Conservation (phyloP, 2,113 vertebrate genomes). For the Alouatta palliata region DNA sequence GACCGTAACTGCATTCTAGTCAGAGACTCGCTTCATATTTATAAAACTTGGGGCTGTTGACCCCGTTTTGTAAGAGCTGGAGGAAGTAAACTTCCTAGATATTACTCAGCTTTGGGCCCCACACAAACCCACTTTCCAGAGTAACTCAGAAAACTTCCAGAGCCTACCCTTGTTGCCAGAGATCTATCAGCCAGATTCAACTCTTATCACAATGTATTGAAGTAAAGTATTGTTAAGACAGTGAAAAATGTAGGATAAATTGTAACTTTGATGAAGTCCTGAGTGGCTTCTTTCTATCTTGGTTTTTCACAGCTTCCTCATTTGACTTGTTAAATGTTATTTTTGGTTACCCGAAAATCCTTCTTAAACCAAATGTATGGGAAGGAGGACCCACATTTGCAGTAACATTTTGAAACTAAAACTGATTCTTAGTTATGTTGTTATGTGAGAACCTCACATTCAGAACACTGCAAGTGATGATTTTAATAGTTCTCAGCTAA, state of each 20-base stretch:
- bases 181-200: neutral
- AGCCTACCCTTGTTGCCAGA: neutral
- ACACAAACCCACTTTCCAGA: neutral
- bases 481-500: neutral
- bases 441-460: neutral
- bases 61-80: neutral
- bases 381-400: neutral
- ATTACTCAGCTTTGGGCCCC: neutral
- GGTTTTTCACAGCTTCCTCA: neutral
- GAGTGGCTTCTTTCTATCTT: neutral
- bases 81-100: neutral
- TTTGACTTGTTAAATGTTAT: conserved; percentile 21
- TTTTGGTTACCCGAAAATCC: neutral
- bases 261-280: conserved; percentile 15
- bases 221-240: conserved; percentile 14
- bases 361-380: neutral
- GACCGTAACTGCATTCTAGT: neutral
- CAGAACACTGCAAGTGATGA: neutral
- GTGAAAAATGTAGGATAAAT: neutral
- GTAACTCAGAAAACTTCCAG: neutral
- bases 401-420: conserved; percentile 23
- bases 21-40: neutral
- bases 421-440: neutral
- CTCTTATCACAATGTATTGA: conserved; percentile 1
- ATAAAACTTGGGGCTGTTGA: neutral